Evolutionary conservation across 1,140 invertebrate species (phyloP), one percentile per base, ranked within the genome.

Genomic region (Drosophila kurseongensis): DNA sequence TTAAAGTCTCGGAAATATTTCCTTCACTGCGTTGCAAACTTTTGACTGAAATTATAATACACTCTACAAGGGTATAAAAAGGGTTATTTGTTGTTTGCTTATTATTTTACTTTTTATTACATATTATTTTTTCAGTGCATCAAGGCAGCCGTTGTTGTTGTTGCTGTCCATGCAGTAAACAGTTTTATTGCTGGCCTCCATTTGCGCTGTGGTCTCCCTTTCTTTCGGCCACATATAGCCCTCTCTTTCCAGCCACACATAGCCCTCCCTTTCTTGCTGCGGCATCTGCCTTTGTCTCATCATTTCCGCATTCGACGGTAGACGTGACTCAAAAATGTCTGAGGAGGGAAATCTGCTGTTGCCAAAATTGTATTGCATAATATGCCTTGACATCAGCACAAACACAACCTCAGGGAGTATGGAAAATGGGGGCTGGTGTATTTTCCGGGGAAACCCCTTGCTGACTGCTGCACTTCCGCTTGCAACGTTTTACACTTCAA

Each of bases 381-480:
- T 83, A 76, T 83, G 84, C 63, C 74, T 75, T 47, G 82, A 59
- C 74, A 78, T 74, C 77, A 65, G 67, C 81, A 77, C 62, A 82
- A 78, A 62, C 65, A 56, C 44, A 63, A 56, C 12, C 42, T 10
- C 36, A 32, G 18, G 9, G 9, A 14, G 18, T n/a, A 45, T n/a
- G 13, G 14, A 45, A 27, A 23, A n/a, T 23, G 48, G 4, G 9
- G 41, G 41, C 6, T 14, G 5, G 58, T n/a, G 48, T 8, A 36
- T 55, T 52, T 23, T 50, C 55, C 7, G 41, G 47, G 18, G 52
- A 44, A 35, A 36, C 65, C 60, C 57, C 55, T 32, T 81, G 82
- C 82, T 86, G 82, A 85, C 83, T 86, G 82, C 71, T 86, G 82
- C 80, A 88, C 84, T 88, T 88, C 84, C 84, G 84, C 73, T 75